These are phyloP conservation scores for Tachystola acroxantha DNA, from an alignment of 2,888 invertebrate genomes.

Conservation along the genomic window DNA sequence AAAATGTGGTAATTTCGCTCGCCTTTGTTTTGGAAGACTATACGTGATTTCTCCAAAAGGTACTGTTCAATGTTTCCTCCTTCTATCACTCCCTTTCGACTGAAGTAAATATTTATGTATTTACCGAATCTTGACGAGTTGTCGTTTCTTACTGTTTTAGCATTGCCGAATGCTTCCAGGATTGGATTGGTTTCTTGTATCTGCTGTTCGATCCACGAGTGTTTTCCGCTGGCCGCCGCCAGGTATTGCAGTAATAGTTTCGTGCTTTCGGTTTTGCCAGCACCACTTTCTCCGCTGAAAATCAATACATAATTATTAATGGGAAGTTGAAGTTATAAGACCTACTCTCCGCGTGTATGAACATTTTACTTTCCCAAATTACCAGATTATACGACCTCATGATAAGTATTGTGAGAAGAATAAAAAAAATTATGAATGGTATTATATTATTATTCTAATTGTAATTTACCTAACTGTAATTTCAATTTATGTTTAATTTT, in stretches of 20 bases:
- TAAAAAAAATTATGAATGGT: neutral
- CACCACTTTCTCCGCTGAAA: constrained; percentile 95
- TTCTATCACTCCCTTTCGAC: constrained; percentile 89
- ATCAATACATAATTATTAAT: too few relatives aligned
- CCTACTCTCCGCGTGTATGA: too few relatives aligned
- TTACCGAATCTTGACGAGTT: constrained; percentile 98
- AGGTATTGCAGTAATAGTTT: constrained; percentile 96
- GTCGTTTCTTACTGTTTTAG: constrained; percentile 96
- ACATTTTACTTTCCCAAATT: too few relatives aligned
- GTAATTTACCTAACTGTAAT: too few relatives aligned
- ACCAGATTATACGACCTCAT: too few relatives aligned
- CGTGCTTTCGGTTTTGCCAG: constrained; percentile 97
- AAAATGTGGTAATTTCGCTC: constrained; percentile 98
- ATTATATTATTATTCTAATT: too few relatives aligned
- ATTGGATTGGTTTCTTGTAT: constrained; percentile 98
- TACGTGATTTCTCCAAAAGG: constrained; percentile 94
- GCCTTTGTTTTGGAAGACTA: constrained; percentile 91
- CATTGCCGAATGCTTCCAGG: constrained; percentile 98
- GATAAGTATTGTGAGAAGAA: too few relatives aligned
- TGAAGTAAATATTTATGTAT: constrained; percentile 95
- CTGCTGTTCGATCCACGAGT: constrained; percentile 98
- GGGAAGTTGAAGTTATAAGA: too few relatives aligned
- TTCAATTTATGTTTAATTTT: too few relatives aligned
- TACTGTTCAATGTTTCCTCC: constrained; percentile 97
- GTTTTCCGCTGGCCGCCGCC: constrained; percentile 95